phyloP scores from a whole-genome alignment of 2,888 invertebrate species.

The Nezara viridula region DNA sequence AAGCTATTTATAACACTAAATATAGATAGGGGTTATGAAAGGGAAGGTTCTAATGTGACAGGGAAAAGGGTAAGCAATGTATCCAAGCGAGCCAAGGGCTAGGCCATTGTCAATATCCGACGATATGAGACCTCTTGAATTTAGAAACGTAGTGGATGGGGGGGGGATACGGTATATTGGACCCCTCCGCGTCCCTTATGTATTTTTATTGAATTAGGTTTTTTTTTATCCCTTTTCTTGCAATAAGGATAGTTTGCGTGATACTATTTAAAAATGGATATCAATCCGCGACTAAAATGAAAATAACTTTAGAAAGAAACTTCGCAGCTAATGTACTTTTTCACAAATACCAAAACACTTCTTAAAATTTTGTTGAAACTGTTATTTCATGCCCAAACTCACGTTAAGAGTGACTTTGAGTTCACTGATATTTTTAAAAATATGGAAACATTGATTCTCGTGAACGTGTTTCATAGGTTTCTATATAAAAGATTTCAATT shows the following conservation, averaged over 20 bases:
- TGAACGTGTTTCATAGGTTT: too few relatives aligned
- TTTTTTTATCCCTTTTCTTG: background rate
- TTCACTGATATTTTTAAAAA: too few relatives aligned
- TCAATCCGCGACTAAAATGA: background rate
- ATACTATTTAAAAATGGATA: background rate
- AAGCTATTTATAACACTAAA: background rate
- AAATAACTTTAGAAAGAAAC: background rate
- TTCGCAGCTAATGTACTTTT: too few relatives aligned
- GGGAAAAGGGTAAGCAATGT: background rate
- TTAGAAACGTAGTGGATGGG: background rate
- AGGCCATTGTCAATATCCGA: conserved; percentile 14
- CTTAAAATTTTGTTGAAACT: too few relatives aligned
- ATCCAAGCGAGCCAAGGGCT: background rate
- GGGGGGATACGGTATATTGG: conserved; percentile 3
- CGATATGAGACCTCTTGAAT: background rate
- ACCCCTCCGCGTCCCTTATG: background rate
- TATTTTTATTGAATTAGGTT: background rate
- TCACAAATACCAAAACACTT: too few relatives aligned
- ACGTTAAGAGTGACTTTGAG: too few relatives aligned
- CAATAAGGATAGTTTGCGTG: background rate
- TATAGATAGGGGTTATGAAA: background rate
- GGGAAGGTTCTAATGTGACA: conserved; percentile 3
- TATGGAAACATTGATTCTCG: too few relatives aligned
- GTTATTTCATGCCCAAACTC: too few relatives aligned
- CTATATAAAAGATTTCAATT: too few relatives aligned